Conservation (phyloP, 1,140 invertebrate species). For the Dufourea novaeangliae region DNA sequence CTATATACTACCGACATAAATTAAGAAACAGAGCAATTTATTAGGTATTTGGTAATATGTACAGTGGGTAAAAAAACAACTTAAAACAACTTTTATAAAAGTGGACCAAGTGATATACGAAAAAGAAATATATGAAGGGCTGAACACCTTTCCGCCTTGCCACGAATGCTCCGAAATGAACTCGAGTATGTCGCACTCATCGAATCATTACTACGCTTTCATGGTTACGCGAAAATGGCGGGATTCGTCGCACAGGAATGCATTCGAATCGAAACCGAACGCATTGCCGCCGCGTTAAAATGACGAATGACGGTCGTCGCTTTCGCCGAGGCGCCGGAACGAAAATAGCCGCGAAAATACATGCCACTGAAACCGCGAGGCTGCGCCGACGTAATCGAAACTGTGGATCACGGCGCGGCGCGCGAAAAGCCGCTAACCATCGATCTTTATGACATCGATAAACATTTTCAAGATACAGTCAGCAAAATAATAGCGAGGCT, state of each 20-base stretch:
- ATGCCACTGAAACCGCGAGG: conserved; percentile 24
- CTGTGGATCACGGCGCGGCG: neutral
- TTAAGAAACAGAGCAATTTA: too few species aligned
- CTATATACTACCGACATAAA: too few species aligned
- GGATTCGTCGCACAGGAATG: neutral
- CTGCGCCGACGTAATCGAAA: conserved; percentile 14
- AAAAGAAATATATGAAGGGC: too few species aligned
- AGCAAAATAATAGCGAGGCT: neutral
- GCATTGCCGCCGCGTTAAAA: neutral
- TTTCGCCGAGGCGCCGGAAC: conserved; percentile 45
- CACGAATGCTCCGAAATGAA: too few species aligned
- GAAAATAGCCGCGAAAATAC: conserved; percentile 54
- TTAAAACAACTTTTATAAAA: too few species aligned
- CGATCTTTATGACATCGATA: neutral
- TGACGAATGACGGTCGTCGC: neutral
- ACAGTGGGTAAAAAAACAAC: too few species aligned
- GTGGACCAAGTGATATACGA: too few species aligned
- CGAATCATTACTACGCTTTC: too few species aligned
- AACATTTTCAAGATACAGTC: neutral
- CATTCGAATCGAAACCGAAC: neutral
- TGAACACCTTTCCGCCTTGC: too few species aligned
- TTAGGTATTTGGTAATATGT: too few species aligned
- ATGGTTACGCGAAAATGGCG: too few species aligned
- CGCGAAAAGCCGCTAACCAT: conserved; percentile 1
- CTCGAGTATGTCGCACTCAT: too few species aligned